Conservation (phyloP, 2,113 vertebrate genomes). For the human region DNA sequence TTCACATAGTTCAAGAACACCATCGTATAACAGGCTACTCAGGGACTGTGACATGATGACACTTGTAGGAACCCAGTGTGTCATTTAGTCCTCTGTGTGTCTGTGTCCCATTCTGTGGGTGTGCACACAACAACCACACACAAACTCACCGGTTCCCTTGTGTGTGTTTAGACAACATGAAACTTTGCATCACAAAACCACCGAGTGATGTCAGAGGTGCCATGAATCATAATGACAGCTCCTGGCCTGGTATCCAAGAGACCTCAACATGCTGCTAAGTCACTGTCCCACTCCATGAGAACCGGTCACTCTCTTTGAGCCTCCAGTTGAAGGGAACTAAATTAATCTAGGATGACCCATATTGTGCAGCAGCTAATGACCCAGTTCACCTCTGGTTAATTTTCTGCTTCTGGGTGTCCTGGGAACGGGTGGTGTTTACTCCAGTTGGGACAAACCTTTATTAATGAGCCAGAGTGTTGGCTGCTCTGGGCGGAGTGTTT, state of each 20-base stretch:
- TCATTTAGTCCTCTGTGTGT: not conserved
- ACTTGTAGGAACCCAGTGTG: not conserved
- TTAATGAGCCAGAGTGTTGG: slow-evolving; percentile 79
- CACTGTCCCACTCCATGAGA: slow-evolving; percentile 84
- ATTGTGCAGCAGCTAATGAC: slow-evolving; percentile 83
- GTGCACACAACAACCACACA: not conserved
- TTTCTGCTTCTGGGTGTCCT: slow-evolving; percentile 84
- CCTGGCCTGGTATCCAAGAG: slow-evolving; percentile 81
- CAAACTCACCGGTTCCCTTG: not conserved
- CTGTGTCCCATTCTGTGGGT: not conserved
- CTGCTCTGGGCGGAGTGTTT: slow-evolving; percentile 81
- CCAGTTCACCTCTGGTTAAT: slow-evolving; percentile 85
- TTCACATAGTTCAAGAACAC: not conserved
- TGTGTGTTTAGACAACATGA: not conserved
- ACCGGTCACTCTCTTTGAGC: slow-evolving; percentile 42
- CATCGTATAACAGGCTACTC: not conserved
- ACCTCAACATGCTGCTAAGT: slow-evolving; percentile 78
- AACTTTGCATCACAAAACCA: slow-evolving; percentile 63
- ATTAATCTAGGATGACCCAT: slow-evolving; percentile 83
- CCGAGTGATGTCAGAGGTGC: slow-evolving; percentile 52
- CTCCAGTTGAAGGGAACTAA: slow-evolving; percentile 80
- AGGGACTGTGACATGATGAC: not conserved
- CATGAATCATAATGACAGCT: slow-evolving; percentile 68
- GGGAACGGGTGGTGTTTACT: slow-evolving; percentile 86
- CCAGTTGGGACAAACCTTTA: slow-evolving; percentile 82